Conservation (phyloP, 2,113 vertebrate species). For the Axis porcinus region DNA sequence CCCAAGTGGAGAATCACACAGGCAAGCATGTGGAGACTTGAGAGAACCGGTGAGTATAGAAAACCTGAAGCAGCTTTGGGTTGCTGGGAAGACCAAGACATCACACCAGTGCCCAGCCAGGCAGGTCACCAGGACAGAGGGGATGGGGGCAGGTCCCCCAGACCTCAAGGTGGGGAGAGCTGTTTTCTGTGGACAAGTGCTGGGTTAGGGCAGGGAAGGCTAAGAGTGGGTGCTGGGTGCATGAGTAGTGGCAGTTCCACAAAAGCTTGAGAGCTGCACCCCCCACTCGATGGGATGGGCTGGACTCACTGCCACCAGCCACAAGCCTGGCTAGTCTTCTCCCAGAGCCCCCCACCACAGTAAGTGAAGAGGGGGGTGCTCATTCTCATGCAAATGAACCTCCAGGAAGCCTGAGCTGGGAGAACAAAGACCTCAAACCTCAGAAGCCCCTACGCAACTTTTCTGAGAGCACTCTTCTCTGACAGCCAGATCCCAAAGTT, state of each 20-base stretch:
- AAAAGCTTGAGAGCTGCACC: not conserved
- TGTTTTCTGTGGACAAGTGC: not conserved
- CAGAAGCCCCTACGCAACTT: not conserved
- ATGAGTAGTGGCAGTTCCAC: accelerated
- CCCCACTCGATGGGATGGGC: not conserved
- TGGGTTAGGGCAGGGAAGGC: not conserved
- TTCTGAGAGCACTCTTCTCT: not conserved
- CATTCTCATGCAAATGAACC: not conserved
- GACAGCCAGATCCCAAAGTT: not conserved
- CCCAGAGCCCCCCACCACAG: not conserved
- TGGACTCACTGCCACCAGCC: not conserved
- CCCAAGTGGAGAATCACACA: not conserved
- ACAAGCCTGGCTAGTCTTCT: not conserved
- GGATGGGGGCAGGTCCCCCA: not conserved
- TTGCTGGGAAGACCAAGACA: no score
- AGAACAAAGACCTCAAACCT: not conserved
- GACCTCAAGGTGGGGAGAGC: not conserved
- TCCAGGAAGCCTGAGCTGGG: not conserved
- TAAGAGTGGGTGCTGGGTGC: not conserved
- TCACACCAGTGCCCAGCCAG: not conserved
- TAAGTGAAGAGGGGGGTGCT: not conserved
- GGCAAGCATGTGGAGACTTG: not conserved
- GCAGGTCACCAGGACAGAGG: not conserved
- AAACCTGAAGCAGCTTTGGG: not conserved
- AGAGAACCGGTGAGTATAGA: not conserved